Conservation (phyloP, 2,888 invertebrate species). For the Phengaris arion region DNA sequence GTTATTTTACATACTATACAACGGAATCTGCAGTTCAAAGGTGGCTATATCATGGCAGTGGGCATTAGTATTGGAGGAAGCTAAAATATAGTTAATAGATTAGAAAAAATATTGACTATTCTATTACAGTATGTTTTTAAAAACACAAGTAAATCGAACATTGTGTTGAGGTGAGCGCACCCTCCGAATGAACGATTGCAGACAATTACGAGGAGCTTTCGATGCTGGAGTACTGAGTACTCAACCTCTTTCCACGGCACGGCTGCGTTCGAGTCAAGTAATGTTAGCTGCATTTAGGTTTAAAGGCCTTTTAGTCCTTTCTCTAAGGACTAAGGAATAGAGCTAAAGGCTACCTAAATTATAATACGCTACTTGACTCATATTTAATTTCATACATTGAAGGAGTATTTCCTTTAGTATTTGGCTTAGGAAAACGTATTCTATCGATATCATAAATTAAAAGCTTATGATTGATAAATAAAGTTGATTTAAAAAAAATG, state of each 20-base stretch:
- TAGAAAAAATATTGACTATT: not conserved
- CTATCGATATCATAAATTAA: no score
- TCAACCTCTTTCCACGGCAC: slow-evolving; percentile 3
- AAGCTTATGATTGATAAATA: no score
- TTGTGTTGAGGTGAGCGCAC: not conserved
- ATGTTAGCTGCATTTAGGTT: slow-evolving; percentile 5
- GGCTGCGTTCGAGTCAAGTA: not conserved
- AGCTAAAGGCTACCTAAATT: not conserved
- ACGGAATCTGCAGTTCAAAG: no score
- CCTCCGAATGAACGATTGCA: not conserved
- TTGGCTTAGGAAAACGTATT: no score
- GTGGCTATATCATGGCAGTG: no score
- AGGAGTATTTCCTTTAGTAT: no score
- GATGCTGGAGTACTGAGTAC: not conserved
- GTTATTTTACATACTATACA: no score
- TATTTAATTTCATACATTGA: no score
- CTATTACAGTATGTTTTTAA: no score
- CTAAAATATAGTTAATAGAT: no score
- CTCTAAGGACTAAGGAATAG: not conserved
- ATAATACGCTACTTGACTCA: not conserved
- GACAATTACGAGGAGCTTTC: slow-evolving; percentile 10
- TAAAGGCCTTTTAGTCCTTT: not conserved
- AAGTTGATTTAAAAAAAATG: no score
- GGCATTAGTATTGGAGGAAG: no score
- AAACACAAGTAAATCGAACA: not conserved